A percentile compares a stretch with the other conserved stretches of the same genome.
phyloP scores from a whole-genome alignment of 1,140 invertebrate species.

The Phthorimaea operculella region DNA sequence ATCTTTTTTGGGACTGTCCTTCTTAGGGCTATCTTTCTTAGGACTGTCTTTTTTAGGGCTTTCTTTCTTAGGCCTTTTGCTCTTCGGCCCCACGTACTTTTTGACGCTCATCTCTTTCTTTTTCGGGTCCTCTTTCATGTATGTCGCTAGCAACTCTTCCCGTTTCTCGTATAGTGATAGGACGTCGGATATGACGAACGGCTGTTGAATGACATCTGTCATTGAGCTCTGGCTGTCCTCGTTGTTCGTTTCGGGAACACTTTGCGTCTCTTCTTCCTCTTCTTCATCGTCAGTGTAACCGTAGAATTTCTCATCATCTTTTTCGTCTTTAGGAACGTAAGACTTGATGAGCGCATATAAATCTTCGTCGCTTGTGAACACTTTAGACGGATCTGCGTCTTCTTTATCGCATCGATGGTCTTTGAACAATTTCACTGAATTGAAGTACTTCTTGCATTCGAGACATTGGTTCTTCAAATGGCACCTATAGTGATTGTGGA shows the following conservation, averaged over 20 bases:
- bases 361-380: conserved; percentile 48
- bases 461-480: conserved; percentile 56
- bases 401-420: conserved; percentile 52
- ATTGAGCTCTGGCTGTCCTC: conserved; percentile 18
- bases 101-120: background rate
- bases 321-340: conserved; percentile 49
- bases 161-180: conserved; percentile 43
- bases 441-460: conserved; percentile 55
- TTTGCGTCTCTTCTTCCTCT: conserved; percentile 16
- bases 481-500: conserved; percentile 62
- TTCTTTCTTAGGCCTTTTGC: background rate
- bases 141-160: conserved; percentile 12
- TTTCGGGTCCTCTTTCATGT: conserved; percentile 8
- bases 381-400: conserved; percentile 49
- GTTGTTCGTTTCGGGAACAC: background rate
- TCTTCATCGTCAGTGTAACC: conserved; percentile 38
- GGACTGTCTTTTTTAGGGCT: background rate
- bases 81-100: background rate
- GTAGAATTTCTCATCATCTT: conserved; percentile 56
- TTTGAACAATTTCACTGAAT: conserved; percentile 46
- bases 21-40: background rate
- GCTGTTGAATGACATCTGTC: conserved; percentile 30
- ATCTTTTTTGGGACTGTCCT: background rate
- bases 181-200: conserved; percentile 57
- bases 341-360: conserved; percentile 41